Base-by-base conservation (phyloP, 2,888 invertebrate species). In the Rapana venosa region DNA sequence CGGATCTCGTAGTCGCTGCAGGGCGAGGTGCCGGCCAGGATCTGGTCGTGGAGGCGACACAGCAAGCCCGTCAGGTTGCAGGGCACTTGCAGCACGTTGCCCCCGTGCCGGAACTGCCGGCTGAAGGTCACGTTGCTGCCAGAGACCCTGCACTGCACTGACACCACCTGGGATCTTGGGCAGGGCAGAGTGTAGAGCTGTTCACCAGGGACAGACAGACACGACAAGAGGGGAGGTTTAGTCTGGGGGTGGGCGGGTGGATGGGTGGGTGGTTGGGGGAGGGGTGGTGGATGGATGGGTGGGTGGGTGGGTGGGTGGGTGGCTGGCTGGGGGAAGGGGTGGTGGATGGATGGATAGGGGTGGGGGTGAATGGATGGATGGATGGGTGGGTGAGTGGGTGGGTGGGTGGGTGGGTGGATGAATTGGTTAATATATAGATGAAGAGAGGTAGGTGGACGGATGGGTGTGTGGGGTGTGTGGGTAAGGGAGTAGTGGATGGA, bases 1-100 rank as follows among this genome's bases (percentile, higher is more conserved):
- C 91, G 85, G n/a, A 91, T 84, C 86, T 91, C 91, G 83, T 88
- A 91, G 70, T 91, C 90, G 20, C 36, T 81, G 66, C 91, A 90
- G 79, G 61, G 66, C 6, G 81, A 32, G 13, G 47, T 47, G 47
- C 85, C 87, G 70, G 70, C n/a, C 36, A 56, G 77, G 74, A 56
- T 87, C 70, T 70, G 85, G 61, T 85, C 85, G 8, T 32, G 77
- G 58, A 89, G 58, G 1, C 66, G 35, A 74, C 91, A 91, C 8
- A 88, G 32, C 13, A 85, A 70, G 2, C 87, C 90, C 20, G 87
- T 77, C 36, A 36, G 81, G 85, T 91, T 90, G 81, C 91, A 91
- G 35, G 90, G 84, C 32, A 90, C 61, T 36, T 35, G 88, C 56
- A 89, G 79, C 13, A 90, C 85, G 47, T 90, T 90, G 70, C 88